Base-by-base conservation (phyloP, 2,888 invertebrate species). In the Chymomyza procnemis region DNA sequence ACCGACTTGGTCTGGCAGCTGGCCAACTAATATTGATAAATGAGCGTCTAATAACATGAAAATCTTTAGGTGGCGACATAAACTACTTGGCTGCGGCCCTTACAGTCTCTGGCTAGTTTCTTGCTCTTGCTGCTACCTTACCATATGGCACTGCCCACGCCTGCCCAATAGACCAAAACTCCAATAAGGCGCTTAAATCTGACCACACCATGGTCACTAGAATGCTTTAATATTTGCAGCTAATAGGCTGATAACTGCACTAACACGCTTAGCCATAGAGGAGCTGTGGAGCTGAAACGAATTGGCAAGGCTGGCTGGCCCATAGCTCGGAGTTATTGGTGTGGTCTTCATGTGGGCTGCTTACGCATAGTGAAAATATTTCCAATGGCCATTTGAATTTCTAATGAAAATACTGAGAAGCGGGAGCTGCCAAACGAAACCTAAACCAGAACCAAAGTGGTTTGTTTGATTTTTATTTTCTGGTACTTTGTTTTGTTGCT, bases 171-270 rank as follows among this genome's bases (percentile, higher is more conserved):
- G 34, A 41, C 34, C 34, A 41, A 12, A 26, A 12, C 34, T 41
- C 12, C 34, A 41, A 41, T 41, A 16, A 58, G 61, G 63, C 62
- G 62, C 47, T 52, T 34, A 41, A 56, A 57, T 19, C 48, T 56
- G 12, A 26, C n/a, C 55, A 5, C 19, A 61, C 58, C 76, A 57
- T 34, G 6, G 26, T 2, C 73, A 76, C 73, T 19, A 79, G 68
- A 81, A 41, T 41, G 34, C 34, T 12, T 9, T 41, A 12, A 41
- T 41, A 41, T 9, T 73, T 67, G 26, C 63, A 64, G 68, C 80
- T 80, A 80, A 80, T 80, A 87, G 83, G 81, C 80, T 87, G 80
- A 87, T 80, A 80, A 80, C 80, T 80, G 85, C 80, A 57, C 66
- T 85, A 87, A 87, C 71, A 71, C 82, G 76, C 87, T 84, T 73